Evolutionary conservation across 1,140 invertebrate species (phyloP).

Genomic region (Thaumatotibia leucotreta): DNA sequence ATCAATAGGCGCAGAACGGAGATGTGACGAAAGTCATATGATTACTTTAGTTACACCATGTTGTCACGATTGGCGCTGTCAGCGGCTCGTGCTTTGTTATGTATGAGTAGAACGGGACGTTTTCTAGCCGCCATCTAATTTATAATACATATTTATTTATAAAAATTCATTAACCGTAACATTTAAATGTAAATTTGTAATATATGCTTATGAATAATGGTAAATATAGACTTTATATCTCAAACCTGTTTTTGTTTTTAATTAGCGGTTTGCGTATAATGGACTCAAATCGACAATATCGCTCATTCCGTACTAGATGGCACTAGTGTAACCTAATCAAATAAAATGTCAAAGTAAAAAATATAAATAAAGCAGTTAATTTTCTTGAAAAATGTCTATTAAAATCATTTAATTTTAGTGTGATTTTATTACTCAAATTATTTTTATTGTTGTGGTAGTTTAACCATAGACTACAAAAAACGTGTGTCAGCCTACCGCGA

Average conservation of each 20-base stretch:
- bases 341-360: too few species aligned
- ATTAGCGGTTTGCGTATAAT: not conserved
- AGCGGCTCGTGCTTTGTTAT: constrained; percentile 53
- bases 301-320: not conserved
- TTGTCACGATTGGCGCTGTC: constrained; percentile 69
- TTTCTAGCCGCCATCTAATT: not conserved
- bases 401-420: too few species aligned
- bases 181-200: not conserved
- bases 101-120: constrained; percentile 38
- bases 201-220: not conserved
- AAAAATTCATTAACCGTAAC: not conserved
- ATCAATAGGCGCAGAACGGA: constrained; percentile 58
- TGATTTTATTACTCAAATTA: too few species aligned
- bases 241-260: not conserved
- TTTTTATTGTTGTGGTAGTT: too few species aligned
- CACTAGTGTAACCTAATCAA: not conserved
- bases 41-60: constrained; percentile 63
- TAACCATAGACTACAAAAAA: too few species aligned
- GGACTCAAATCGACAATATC: not conserved
- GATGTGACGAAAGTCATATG: constrained; percentile 72
- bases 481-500: too few species aligned
- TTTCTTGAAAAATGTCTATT: too few species aligned
- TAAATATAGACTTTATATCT: not conserved
- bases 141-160: not conserved
- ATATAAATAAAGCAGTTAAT: too few species aligned